These are phyloP conservation scores for Caenorhabditis sinica DNA, from an alignment of 2,888 invertebrate genomes.

Conservation along the genomic window DNA sequence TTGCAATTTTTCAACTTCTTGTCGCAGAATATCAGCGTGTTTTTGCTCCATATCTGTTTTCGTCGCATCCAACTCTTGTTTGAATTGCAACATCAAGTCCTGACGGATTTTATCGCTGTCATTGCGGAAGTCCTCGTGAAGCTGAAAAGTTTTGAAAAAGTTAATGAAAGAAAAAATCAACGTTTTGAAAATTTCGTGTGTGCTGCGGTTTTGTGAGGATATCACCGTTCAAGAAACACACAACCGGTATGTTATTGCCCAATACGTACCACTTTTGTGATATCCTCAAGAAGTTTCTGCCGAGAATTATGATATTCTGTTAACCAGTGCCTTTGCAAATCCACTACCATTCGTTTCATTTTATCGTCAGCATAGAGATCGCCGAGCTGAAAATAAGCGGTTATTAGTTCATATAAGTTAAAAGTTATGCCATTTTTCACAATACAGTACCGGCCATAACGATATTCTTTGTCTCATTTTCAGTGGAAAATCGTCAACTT, in stretches of 20 bases:
- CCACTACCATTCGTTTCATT: conserved; percentile 83
- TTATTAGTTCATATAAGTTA: no score
- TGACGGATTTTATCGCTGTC: conserved; percentile 85
- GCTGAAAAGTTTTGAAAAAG: conserved; percentile 76
- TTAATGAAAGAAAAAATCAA: background rate
- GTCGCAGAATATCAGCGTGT: conserved; percentile 84
- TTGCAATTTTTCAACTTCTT: conserved; percentile 86
- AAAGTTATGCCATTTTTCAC: no score
- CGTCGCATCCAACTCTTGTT: conserved; percentile 84
- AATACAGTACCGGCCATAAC: no score
- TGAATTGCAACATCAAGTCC: conserved; percentile 84
- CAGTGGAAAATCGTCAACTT: no score
- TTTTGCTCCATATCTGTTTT: conserved; percentile 80
- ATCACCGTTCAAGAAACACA: no score
- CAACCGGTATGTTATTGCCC: no score
- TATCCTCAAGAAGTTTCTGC: conserved; percentile 84
- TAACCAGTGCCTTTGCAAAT: conserved; percentile 84
- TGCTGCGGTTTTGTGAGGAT: no score
- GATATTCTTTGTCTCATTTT: no score
- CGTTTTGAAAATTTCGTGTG: background rate
- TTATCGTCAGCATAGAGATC: conserved; percentile 59
- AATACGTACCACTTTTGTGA: conserved; percentile 84
- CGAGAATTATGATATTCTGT: conserved; percentile 83
- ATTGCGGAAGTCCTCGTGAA: conserved; percentile 84
- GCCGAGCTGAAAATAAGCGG: conserved; percentile 5